Evolutionary conservation across 1,140 invertebrate genomes (phyloP).

Genomic region (Colletes latitarsis): DNA sequence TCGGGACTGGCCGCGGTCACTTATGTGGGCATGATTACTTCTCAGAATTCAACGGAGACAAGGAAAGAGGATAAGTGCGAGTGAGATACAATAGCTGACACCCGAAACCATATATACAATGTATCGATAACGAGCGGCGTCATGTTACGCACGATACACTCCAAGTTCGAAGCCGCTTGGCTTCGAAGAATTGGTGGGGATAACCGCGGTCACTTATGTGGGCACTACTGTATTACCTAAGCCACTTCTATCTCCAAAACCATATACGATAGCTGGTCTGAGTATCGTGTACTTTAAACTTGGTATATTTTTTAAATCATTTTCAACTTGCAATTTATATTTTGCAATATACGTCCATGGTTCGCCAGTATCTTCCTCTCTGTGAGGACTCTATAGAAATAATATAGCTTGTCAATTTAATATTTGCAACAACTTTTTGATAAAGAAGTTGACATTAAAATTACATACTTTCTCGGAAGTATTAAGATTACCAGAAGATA

Average conservation of each 20-base stretch:
- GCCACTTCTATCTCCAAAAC: constrained; percentile 90
- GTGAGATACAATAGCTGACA: too few relatives aligned
- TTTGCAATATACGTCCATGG: constrained; percentile 92
- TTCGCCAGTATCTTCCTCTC: constrained; percentile 88
- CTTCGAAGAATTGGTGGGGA: too few relatives aligned
- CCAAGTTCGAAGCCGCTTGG: too few relatives aligned
- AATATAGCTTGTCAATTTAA: not conserved
- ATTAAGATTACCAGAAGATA: constrained; percentile 91
- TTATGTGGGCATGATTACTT: too few relatives aligned
- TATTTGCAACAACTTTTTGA: not conserved
- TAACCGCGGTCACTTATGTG: too few relatives aligned
- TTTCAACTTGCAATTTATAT: constrained; percentile 92
- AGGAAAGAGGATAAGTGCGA: too few relatives aligned
- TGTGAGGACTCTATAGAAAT: constrained; percentile 84
- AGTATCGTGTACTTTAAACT: constrained; percentile 91
- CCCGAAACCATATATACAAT: too few relatives aligned
- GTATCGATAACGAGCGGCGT: too few relatives aligned
- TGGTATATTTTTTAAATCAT: constrained; percentile 85
- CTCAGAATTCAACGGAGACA: too few relatives aligned
- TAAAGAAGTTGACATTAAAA: not conserved
- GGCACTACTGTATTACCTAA: constrained; percentile 83
- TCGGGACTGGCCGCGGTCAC: too few relatives aligned
- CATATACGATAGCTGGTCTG: constrained; percentile 93
- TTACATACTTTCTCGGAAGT: constrained; percentile 88
- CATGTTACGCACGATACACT: too few relatives aligned